Base-by-base conservation (phyloP, 2,113 vertebrate species). In the Mixornis gularis region DNA sequence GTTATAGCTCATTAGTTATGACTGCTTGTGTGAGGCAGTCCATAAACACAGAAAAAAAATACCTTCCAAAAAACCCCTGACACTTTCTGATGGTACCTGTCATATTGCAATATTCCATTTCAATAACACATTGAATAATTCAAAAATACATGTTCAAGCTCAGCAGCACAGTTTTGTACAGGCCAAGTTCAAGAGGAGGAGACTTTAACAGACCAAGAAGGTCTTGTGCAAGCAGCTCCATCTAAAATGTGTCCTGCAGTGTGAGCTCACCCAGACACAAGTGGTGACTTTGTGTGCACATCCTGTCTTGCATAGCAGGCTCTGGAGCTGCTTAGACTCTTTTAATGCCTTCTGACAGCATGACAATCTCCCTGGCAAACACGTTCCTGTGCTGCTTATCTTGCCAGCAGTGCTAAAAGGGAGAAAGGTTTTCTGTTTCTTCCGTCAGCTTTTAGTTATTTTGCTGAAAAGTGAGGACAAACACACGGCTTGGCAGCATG, bases 401-500 rank as follows among this genome's bases (percentile, higher is more conserved):
- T 46, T 56, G 51, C 60, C 84, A 93, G 36, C 2, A 8, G 29
- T 20, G 17, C 62, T n/a, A 49, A 87, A 66, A 40, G 46, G 11
- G 21, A 71, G 66, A n/a, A 52, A 84, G 27, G 30, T 46, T 87
- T 89, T 87, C 66, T 85, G 58, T 49, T 49, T 27, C 43, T 85
- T n/a, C 62, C 0, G 0, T 74, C 73, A 68, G 30, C 62, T 82
- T 34, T n/a, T 12, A 56, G 62, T 19, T 27, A 27, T 36, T 71
- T 60, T 81, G 32, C 36, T 36, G 49, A 34, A 52, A 71, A 89
- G 43, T 4, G 58, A 79, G 70, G 51, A 25, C 65, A 56, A 82
- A 41, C 29, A 44, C 0, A 6, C 2, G 0, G 3, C 41, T 68
- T 3, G 1, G 44, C 53, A 53, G 44, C 1, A 1, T 13, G 2